phyloP scores from a whole-genome alignment of 2,888 invertebrate species.

The Capitulum mitella region DNA sequence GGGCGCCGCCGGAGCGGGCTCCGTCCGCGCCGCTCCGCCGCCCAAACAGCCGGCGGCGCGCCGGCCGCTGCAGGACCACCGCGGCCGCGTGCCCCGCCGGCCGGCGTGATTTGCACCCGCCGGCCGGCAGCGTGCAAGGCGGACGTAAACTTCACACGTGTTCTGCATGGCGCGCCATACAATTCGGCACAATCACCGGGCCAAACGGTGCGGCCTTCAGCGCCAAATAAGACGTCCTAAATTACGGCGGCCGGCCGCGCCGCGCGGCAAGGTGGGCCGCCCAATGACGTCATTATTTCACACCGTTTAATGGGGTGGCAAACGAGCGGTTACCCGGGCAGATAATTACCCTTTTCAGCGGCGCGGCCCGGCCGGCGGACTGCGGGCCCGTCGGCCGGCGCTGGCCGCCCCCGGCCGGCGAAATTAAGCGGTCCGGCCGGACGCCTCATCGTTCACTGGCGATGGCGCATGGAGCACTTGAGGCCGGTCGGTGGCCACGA shows the following conservation, averaged over 20 bases:
- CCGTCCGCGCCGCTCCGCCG: not conserved
- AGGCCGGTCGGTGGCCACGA: not conserved
- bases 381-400: not conserved
- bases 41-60: no score
- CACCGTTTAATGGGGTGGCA: slow-evolving; percentile 23
- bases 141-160: slow-evolving; percentile 6
- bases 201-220: not conserved
- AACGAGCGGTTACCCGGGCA: slow-evolving; percentile 17
- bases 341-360: not conserved
- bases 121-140: not conserved
- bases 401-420: not conserved
- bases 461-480: no score
- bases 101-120: not conserved
- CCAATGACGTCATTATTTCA: slow-evolving; percentile 5
- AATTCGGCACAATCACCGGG: not conserved
- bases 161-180: not conserved
- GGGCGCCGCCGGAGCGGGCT: not conserved
- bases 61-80: not conserved
- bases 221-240: not conserved
- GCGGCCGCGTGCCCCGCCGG: not conserved
- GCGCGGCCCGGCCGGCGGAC: not conserved
- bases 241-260: not conserved
- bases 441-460: not conserved
- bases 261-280: slow-evolving; percentile 7
- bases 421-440: no score